Evolutionary conservation across 2,888 invertebrate species (phyloP).

Genomic region (Latrodectus hesperus): DNA sequence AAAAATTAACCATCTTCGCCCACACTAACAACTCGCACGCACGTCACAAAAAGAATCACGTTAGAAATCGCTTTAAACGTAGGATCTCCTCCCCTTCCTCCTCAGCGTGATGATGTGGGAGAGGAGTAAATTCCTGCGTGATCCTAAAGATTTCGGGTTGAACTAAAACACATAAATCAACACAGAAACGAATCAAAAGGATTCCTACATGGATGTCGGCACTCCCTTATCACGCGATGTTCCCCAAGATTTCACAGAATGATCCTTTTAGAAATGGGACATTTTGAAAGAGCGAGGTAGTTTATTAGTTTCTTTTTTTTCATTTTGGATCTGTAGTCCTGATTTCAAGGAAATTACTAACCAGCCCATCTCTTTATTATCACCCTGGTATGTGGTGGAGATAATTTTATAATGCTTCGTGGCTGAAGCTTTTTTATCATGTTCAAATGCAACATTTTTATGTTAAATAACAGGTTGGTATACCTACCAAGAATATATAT

Average conservation of each 20-base stretch:
- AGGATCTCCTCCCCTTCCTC: neutral
- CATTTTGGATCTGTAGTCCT: neutral
- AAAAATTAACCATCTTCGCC: conserved; percentile 24
- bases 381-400: too few species aligned
- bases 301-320: neutral
- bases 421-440: too few species aligned
- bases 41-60: conserved; percentile 25
- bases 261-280: neutral
- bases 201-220: conserved; percentile 31
- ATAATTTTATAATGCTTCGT: too few species aligned
- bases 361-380: too few species aligned
- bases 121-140: conserved; percentile 19
- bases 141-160: conserved; percentile 21
- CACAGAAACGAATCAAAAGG: conserved; percentile 24
- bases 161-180: conserved; percentile 42
- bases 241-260: conserved; percentile 12
- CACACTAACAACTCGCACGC: conserved; percentile 14
- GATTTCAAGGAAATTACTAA: neutral
- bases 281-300: conserved; percentile 9
- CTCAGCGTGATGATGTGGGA: neutral
- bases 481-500: too few species aligned
- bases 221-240: conserved; percentile 27
- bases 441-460: too few species aligned
- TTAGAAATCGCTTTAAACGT: conserved; percentile 30
- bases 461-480: too few species aligned